A percentile compares a stretch with the other conserved stretches of the same genome.
Evolutionary conservation across 2,888 invertebrate species (phyloP).

Genomic region (Troides oblongomaculatus): DNA sequence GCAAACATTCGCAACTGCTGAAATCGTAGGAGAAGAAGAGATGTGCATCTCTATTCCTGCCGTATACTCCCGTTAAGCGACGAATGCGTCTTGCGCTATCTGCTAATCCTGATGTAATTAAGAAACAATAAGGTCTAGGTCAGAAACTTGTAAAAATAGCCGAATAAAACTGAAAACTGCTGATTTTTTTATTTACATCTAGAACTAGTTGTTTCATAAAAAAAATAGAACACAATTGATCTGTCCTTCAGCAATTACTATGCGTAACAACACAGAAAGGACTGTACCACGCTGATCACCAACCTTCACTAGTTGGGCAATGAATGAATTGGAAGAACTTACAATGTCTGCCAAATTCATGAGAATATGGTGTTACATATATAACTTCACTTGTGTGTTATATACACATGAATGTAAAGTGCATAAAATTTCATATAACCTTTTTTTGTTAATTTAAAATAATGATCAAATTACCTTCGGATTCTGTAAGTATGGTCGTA

Average conservation of each 20-base stretch:
- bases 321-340: too few species aligned
- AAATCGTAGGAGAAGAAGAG: conserved; percentile 72
- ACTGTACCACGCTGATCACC: too few species aligned
- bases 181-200: neutral
- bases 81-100: conserved; percentile 26
- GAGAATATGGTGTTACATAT: too few species aligned
- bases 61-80: conserved; percentile 31
- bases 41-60: conserved; percentile 45
- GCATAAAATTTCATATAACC: neutral
- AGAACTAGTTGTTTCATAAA: neutral
- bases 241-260: neutral
- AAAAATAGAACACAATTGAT: neutral
- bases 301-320: too few species aligned
- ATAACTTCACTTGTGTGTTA: too few species aligned
- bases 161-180: too few species aligned
- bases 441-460: neutral
- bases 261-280: neutral
- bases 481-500: conserved; percentile 27
- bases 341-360: too few species aligned
- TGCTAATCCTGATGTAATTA: conserved; percentile 7
- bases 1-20: conserved; percentile 78
- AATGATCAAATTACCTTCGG: conserved; percentile 29
- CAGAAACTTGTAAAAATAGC: too few species aligned
- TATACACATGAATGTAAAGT: too few species aligned
- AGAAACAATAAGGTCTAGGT: neutral